phyloP scores from a whole-genome alignment of 2,888 invertebrate species.

The Rapana venosa region DNA sequence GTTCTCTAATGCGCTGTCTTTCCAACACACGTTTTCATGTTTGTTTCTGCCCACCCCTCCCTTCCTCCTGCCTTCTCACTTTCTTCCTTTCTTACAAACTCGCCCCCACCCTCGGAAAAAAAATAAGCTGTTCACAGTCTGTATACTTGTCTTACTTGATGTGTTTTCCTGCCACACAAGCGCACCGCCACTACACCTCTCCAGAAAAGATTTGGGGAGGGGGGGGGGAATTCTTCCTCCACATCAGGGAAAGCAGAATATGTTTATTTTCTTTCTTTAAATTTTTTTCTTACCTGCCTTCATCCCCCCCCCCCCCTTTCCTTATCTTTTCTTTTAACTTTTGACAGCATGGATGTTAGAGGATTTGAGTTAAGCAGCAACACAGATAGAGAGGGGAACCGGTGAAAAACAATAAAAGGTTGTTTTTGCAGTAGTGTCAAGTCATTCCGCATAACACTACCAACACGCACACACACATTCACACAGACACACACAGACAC shows the following conservation, averaged over 20 bases:
- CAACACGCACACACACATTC: too few species aligned
- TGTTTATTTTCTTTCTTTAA: not conserved
- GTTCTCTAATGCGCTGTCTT: not conserved
- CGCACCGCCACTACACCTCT: too few species aligned
- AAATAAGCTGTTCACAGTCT: not conserved
- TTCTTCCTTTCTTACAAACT: not conserved
- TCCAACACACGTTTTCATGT: not conserved
- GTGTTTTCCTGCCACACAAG: constrained; percentile 6
- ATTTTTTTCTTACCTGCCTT: not conserved
- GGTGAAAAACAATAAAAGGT: not conserved
- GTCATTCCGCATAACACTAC: not conserved
- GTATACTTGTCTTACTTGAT: not conserved
- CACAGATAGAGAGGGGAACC: not conserved
- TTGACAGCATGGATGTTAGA: not conserved
- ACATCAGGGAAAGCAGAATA: not conserved
- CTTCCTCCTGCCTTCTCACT: not conserved
- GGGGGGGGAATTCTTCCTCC: not conserved
- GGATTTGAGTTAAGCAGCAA: not conserved
- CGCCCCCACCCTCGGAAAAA: not conserved
- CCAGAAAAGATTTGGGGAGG: too few species aligned
- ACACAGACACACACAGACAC: not conserved
- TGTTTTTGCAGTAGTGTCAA: not conserved
- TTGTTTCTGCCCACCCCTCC: not conserved
- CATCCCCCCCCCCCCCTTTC: not conserved
- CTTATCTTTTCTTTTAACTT: not conserved